Base-by-base conservation (phyloP, 2,113 vertebrate genomes). In the Pterocles burchelli region DNA sequence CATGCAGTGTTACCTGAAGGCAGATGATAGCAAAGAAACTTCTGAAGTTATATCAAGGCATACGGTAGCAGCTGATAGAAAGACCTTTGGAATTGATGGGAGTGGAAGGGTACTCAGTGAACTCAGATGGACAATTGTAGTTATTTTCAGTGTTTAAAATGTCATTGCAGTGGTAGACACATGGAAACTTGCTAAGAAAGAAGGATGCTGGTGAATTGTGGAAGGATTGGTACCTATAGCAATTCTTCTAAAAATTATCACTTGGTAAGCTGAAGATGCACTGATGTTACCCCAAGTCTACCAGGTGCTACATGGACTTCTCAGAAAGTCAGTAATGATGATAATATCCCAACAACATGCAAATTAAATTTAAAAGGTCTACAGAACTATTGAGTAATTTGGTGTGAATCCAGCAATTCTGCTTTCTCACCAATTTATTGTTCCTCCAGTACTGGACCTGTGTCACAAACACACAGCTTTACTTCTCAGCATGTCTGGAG, bases 11-110 rank as follows among this genome's bases (percentile, higher is more conserved):
- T 94, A 85, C 88, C 90, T 86, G 63, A 54, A 51, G 82, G 72
- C 90, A 90, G 46, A 70, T 80, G 82, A 70, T 88, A 85, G 83
- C 71, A 93, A 66, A 90, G 49, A 68, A 88, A 46, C n/a, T 85
- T 88, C 67, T 93, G 71, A 96, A 88, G 80, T 49, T 51, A 94
- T 75, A 92, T 82, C 71, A 76, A 96, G 75, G 66, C 74, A 68
- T 38, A 45, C 7, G 72, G 71, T 28, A 88, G 54, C 45, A 91
- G 15, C 62, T 85, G 71, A 79, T 94, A 78, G 65, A 63, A 62
- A 76, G 51, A 45, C 76, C 62, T 76, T 19, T 83, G 67, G 78
- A 68, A 70, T 1, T 93, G 46, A 43, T 76, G 63, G 83, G 57
- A 85, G 38, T 38, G 21, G n/a, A 87, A 52, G 38, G 52, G 71